A percentile compares a stretch with the other conserved stretches of the same genome.
phyloP scores from a whole-genome alignment of 2,888 invertebrate species.

The Dorcus parallelipipedus region DNA sequence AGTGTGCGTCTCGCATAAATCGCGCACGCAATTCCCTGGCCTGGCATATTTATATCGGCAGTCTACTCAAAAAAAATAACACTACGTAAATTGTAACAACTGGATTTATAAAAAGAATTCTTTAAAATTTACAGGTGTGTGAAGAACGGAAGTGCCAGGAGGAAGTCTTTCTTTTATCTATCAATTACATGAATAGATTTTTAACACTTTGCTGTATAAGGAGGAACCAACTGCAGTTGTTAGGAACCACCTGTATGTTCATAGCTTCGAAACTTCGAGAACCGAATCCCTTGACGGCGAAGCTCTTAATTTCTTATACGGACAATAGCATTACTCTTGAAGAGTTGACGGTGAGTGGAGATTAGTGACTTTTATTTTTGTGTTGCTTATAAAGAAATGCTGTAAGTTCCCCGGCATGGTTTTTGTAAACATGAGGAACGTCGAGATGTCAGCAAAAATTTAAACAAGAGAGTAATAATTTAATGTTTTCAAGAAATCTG shows the following conservation, averaged over 20 bases:
- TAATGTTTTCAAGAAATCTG: too few relatives aligned
- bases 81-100: neutral
- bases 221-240: constrained; percentile 84
- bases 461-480: too few relatives aligned
- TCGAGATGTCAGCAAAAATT: too few relatives aligned
- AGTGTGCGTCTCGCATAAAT: too few relatives aligned
- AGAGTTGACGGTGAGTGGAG: constrained; percentile 80
- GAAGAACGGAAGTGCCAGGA: constrained; percentile 91
- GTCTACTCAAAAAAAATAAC: too few relatives aligned
- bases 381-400: too few relatives aligned
- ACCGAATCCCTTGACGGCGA: constrained; percentile 74
- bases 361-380: too few relatives aligned
- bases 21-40: too few relatives aligned
- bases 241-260: constrained; percentile 89
- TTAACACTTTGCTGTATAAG: constrained; percentile 78
- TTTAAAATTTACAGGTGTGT: constrained; percentile 71
- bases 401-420: too few relatives aligned
- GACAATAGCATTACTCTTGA: constrained; percentile 86
- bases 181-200: constrained; percentile 92
- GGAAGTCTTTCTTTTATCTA: constrained; percentile 89
- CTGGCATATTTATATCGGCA: too few relatives aligned
- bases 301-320: constrained; percentile 86
- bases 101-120: neutral
- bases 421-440: too few relatives aligned
- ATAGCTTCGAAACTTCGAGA: constrained; percentile 92